Base-by-base conservation (phyloP, 2,888 invertebrate species). In the Cephonodes hylas region DNA sequence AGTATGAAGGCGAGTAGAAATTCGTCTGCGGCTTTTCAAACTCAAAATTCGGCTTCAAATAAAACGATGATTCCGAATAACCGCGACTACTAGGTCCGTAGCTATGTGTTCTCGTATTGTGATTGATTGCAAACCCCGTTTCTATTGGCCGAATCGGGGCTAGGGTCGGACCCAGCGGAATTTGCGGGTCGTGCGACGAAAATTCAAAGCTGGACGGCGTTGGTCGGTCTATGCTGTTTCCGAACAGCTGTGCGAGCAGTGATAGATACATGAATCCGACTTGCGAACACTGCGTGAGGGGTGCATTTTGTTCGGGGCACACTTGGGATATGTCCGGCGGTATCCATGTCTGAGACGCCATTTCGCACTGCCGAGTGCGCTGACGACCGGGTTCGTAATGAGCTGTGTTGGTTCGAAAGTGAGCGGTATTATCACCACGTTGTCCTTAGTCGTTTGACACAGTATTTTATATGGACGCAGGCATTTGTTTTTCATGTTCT, bases 201-300 rank as follows among this genome's bases (percentile, higher is more conserved):
- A 58, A 58, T 20, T 69, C 23, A 13, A 58, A 31, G 44, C 68
- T 1, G 18, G 22, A 45, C 22, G 45, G 45, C 10, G 10, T 53
- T 15, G 27, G 31, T 7, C 66, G 76, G 59, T 94, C 93, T 3
- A 81, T 77, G 0, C 94, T 93, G 23, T 86, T 80, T 0, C 95
- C 94, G 69, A 94, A 94, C 1, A 95, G 76, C 62, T 89, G 92
- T 0, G 93, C 80, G 0, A 95, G 72, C 31, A 95, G 78, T 0
- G 94, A 87, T 42, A 95, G 77, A 72, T 94, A 95, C 81, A 95
- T 80, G 46, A 93, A 92, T 0, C 94, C 93, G 0, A 93, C 86
- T 18, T 93, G 89, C 2, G 94, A 92, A 70, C 95, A 95, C 64
- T 93, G 93, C 0, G 95, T 94, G 7, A 90, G 64, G 0, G 93